These are phyloP conservation scores for Podargus strigoides DNA, from an alignment of 2,797 vertebrate species.

Conservation along the genomic window DNA sequence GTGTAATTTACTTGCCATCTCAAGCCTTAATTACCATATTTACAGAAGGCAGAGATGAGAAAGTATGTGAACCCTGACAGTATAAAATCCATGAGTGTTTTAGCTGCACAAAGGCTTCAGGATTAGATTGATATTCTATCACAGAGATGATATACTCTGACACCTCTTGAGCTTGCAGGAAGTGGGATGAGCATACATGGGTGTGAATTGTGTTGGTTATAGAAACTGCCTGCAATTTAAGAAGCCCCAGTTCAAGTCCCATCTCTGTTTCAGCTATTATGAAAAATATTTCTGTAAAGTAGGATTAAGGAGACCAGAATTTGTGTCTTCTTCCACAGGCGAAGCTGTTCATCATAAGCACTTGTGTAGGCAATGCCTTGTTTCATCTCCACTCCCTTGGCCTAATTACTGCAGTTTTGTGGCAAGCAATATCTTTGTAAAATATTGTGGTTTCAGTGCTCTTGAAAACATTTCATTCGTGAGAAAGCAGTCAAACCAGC, in stretches of 20 bases:
- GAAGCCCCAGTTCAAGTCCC: neutral
- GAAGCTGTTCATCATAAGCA: neutral
- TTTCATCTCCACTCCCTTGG: accelerated
- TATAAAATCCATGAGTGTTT: neutral
- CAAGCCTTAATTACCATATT: neutral
- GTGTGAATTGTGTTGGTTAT: neutral
- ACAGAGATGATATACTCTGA: neutral
- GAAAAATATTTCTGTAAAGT: neutral
- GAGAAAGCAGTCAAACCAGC: neutral
- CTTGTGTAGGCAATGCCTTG: neutral
- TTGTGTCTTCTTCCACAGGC: neutral
- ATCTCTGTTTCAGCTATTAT: neutral
- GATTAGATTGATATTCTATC: neutral
- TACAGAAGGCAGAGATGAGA: neutral
- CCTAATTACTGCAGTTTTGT: neutral
- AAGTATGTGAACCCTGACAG: neutral
- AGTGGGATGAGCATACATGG: neutral
- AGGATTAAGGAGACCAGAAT: neutral
- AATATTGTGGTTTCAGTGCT: neutral
- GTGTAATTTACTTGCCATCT: neutral
- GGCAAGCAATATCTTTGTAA: neutral
- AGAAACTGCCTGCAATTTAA: neutral
- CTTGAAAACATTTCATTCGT: neutral
- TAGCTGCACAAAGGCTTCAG: neutral
- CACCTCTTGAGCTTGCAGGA: neutral